A percentile compares a stretch with the other conserved stretches of the same genome.
These are phyloP conservation scores for Hydriomena furcata DNA, from an alignment of 2,888 invertebrate genomes.

Conservation along the genomic window DNA sequence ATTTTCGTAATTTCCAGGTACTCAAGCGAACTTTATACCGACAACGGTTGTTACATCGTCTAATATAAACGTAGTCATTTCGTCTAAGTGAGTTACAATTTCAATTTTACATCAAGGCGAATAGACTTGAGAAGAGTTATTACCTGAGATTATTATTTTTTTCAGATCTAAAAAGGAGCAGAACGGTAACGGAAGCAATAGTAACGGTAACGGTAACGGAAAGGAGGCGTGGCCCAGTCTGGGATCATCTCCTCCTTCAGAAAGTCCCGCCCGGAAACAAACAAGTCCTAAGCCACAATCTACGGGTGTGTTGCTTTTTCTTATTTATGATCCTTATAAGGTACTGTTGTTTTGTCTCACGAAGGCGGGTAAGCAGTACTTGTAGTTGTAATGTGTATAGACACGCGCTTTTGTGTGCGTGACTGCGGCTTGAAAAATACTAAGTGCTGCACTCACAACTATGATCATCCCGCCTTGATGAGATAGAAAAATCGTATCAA, in stretches of 20 bases:
- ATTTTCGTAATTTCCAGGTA: constrained; percentile 56
- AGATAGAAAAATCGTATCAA: too few relatives aligned
- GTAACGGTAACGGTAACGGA: constrained; percentile 82
- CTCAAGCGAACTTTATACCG: constrained; percentile 79
- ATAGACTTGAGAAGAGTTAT: too few relatives aligned
- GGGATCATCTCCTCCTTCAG: constrained; percentile 81
- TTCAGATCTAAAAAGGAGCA: constrained; percentile 75
- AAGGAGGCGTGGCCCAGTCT: constrained; percentile 91
- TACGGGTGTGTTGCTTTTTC: constrained; percentile 46
- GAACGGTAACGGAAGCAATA: constrained; percentile 45
- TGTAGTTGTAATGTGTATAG: too few relatives aligned
- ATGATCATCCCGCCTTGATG: too few relatives aligned
- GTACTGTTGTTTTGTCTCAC: background rate
- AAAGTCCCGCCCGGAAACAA: constrained; percentile 68
- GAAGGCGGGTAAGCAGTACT: too few relatives aligned
- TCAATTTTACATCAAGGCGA: background rate
- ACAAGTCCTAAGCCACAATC: constrained; percentile 69
- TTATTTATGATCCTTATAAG: background rate
- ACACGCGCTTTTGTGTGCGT: too few relatives aligned
- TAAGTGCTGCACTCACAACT: too few relatives aligned
- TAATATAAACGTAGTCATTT: constrained; percentile 81
- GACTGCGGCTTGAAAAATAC: too few relatives aligned
- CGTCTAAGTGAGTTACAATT: constrained; percentile 74
- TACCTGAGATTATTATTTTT: background rate
- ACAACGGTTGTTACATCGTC: constrained; percentile 80